phyloP scores from a whole-genome alignment of 2,888 invertebrate genomes.

The Cryptus armator region DNA sequence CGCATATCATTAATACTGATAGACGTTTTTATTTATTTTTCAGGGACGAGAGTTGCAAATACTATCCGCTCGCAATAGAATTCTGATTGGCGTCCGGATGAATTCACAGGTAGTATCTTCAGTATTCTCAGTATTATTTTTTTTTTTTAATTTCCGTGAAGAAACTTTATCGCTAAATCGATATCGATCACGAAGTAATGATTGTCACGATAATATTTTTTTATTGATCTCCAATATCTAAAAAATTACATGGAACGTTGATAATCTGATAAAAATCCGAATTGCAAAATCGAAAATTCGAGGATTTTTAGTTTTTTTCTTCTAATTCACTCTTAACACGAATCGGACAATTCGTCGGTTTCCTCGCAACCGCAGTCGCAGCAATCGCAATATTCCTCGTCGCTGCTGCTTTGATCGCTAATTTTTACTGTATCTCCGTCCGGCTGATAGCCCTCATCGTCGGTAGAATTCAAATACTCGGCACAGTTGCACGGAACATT shows the following conservation, averaged over 20 bases:
- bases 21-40: conserved; percentile 64
- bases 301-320: not conserved
- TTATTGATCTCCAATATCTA: not conserved
- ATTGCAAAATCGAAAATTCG: not conserved
- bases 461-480: conserved; percentile 36
- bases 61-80: conserved; percentile 86
- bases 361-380: conserved; percentile 73
- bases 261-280: not conserved
- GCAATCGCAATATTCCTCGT: conserved; percentile 78
- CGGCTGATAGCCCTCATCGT: conserved; percentile 65
- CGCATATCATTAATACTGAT: not conserved
- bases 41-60: conserved; percentile 73
- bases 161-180: not conserved
- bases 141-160: not conserved
- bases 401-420: conserved; percentile 69
- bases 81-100: conserved; percentile 74
- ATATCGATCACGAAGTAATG: not conserved
- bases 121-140: not conserved
- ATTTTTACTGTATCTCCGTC: conserved; percentile 9
- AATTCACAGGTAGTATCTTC: too few species aligned
- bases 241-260: not conserved
- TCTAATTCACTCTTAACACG: conserved; percentile 31
- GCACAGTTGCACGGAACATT: conserved; percentile 72
- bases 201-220: not conserved
- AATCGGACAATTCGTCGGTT: conserved; percentile 47